A percentile compares a stretch with the other conserved stretches of the same genome.
These are phyloP conservation scores for Tonatia bakeri DNA, from an alignment of 2,113 vertebrate species.

Conservation along the genomic window DNA sequence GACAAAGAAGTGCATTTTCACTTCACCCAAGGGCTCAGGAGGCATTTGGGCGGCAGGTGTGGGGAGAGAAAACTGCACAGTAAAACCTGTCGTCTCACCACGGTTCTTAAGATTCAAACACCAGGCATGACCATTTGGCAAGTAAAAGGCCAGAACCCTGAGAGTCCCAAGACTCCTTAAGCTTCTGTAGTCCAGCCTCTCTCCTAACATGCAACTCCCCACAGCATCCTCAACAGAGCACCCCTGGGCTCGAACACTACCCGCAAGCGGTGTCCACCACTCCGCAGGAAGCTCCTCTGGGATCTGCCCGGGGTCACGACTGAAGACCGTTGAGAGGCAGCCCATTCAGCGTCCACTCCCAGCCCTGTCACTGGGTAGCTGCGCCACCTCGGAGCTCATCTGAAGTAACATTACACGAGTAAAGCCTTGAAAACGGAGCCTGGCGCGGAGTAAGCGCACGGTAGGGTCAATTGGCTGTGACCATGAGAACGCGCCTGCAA, in stretches of 20 bases:
- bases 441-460: not conserved
- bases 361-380: not conserved
- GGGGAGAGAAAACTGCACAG: not conserved
- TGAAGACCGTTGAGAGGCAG: not conserved
- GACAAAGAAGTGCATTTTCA: not conserved
- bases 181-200: not conserved
- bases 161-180: not conserved
- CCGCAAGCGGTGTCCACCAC: not conserved
- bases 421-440: not conserved
- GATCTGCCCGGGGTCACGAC: not conserved
- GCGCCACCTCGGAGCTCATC: not conserved
- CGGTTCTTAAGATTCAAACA: not conserved
- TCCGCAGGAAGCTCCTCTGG: not conserved
- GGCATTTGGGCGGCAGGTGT: not conserved
- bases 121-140: not conserved
- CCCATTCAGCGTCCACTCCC: not conserved
- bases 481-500: accelerated
- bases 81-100: not conserved
- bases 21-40: not conserved
- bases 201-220: not conserved
- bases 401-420: not conserved
- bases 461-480: not conserved
- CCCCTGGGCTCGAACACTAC: not conserved
- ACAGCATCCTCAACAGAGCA: not conserved
- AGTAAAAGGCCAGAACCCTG: not conserved